Evolutionary conservation across 1,140 invertebrate genomes (phyloP).

Genomic region (Dermatophagoides farinae): DNA sequence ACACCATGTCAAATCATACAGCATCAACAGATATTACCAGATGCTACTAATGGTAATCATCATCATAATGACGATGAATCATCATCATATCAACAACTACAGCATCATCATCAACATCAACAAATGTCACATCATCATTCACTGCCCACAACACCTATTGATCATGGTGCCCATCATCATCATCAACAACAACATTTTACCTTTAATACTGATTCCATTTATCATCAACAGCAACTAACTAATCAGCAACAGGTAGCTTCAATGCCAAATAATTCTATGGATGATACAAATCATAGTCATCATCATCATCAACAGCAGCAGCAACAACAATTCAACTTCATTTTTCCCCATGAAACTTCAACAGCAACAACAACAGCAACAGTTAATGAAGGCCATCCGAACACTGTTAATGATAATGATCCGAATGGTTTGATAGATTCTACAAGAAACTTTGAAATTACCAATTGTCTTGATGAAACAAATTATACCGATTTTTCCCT

Average conservation of each 20-base stretch:
- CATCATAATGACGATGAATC: not conserved
- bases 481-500: too few species aligned
- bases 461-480: too few species aligned
- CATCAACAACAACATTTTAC: not conserved
- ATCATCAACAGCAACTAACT: not conserved
- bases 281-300: too few species aligned
- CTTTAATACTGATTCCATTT: not conserved
- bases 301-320: not conserved
- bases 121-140: not conserved
- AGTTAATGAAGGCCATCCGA: not conserved
- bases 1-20: not conserved
- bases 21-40: not conserved
- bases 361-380: not conserved
- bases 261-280: not conserved
- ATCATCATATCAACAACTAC: not conserved
- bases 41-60: not conserved
- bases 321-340: not conserved
- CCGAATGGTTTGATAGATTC: too few species aligned
- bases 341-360: not conserved
- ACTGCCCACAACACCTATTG: conserved; percentile 1
- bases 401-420: too few species aligned
- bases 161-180: not conserved
- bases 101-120: not conserved
- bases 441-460: too few species aligned
- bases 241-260: not conserved